These are phyloP conservation scores for Triplophysa rosa DNA, from an alignment of 2,113 vertebrate species.

Conservation along the genomic window DNA sequence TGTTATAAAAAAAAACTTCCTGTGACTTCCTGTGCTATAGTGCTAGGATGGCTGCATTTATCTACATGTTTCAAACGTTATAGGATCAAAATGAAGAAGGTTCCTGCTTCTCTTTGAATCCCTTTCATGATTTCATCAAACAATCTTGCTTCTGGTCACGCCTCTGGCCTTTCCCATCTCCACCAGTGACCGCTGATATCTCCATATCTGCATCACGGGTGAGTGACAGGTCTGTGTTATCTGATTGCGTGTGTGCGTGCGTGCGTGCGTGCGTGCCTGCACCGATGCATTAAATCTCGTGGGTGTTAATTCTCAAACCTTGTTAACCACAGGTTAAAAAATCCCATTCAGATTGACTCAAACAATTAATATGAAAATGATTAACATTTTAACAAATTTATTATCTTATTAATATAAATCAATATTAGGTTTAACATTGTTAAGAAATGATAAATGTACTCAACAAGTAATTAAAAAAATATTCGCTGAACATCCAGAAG, in stretches of 20 bases:
- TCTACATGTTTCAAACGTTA: background rate
- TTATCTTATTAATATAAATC: too few species aligned
- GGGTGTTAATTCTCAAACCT: constrained; percentile 52
- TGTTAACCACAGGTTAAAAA: background rate
- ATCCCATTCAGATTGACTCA: background rate
- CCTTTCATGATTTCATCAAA: constrained; percentile 44
- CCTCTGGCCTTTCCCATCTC: constrained; percentile 35
- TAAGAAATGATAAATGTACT: too few species aligned
- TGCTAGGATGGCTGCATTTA: background rate
- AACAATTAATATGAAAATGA: too few species aligned
- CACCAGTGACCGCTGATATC: constrained; percentile 21
- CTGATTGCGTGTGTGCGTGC: constrained; percentile 20
- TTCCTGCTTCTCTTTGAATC: constrained; percentile 14
- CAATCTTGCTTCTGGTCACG: constrained; percentile 35
- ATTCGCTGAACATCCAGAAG: too few species aligned
- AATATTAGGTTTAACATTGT: too few species aligned
- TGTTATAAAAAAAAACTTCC: background rate
- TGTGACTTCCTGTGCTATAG: background rate
- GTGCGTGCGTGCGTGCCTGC: constrained; percentile 36
- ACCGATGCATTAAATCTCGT: constrained; percentile 30
- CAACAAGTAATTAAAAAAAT: too few species aligned
- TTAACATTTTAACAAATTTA: too few species aligned
- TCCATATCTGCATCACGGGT: constrained; percentile 34
- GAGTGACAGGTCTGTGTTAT: constrained; percentile 30
- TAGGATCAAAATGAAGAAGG: constrained; percentile 26